Conservation (phyloP, 2,888 invertebrate genomes). For the Philonicus albiceps region DNA sequence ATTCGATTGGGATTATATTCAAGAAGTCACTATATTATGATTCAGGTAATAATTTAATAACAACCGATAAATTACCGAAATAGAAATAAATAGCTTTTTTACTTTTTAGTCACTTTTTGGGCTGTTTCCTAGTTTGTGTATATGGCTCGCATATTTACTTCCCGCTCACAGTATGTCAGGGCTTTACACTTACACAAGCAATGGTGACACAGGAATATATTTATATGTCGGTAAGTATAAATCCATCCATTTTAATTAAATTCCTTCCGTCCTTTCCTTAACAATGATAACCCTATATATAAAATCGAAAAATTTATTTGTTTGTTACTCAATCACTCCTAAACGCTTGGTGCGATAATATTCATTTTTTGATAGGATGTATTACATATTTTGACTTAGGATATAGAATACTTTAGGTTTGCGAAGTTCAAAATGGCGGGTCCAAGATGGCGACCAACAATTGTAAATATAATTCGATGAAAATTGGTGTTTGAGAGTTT, state of each 20-base stretch:
- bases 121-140: conserved; percentile 77
- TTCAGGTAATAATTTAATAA: conserved; percentile 65
- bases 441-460: too few relatives aligned
- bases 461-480: too few relatives aligned
- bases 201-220: conserved; percentile 74
- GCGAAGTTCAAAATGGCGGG: too few relatives aligned
- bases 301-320: too few relatives aligned
- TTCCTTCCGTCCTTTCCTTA: too few relatives aligned
- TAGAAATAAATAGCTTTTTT: background rate
- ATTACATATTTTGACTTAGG: too few relatives aligned
- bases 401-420: too few relatives aligned
- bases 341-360: too few relatives aligned
- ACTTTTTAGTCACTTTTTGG: conserved; percentile 76
- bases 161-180: conserved; percentile 92
- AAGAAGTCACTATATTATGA: conserved; percentile 77
- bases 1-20: conserved; percentile 82
- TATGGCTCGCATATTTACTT: conserved; percentile 84
- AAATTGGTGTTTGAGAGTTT: too few relatives aligned
- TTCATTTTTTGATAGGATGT: too few relatives aligned
- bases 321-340: too few relatives aligned
- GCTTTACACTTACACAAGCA: conserved; percentile 74
- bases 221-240: conserved; percentile 71
- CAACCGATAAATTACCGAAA: background rate
- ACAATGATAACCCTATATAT: too few relatives aligned
- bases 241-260: background rate